Conservation (phyloP, 2,113 vertebrate species). For the Tor tambroides region DNA sequence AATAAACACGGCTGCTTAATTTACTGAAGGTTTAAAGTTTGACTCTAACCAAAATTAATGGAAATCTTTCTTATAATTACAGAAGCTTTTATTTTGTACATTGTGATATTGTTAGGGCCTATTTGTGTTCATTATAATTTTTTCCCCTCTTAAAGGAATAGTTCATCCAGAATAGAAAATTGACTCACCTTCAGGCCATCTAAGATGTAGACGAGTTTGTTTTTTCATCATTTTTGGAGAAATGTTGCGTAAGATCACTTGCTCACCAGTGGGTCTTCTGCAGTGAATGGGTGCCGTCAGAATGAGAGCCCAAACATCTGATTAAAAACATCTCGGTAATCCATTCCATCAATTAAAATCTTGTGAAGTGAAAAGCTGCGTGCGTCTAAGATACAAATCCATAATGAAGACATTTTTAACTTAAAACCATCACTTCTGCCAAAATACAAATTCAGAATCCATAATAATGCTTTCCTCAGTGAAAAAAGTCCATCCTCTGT, state of each 20-base stretch:
- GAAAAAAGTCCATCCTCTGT: too few species aligned
- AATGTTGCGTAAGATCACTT: not conserved
- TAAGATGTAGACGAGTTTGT: too few species aligned
- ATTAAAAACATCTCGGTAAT: not conserved
- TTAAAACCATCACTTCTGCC: too few species aligned
- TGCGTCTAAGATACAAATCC: too few species aligned
- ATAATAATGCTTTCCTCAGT: too few species aligned
- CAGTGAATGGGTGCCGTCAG: not conserved
- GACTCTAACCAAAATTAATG: not conserved
- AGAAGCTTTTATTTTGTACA: slow-evolving; percentile 11
- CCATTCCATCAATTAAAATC: not conserved
- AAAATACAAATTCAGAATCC: too few species aligned
- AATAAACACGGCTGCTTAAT: not conserved
- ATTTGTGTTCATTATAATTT: not conserved
- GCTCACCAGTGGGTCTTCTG: not conserved
- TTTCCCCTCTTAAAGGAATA: not conserved
- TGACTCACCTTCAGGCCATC: too few species aligned
- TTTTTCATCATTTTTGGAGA: not conserved
- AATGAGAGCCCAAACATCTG: not conserved
- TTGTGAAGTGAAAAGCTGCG: too few species aligned
- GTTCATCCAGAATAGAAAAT: too few species aligned
- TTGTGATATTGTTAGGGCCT: not conserved
- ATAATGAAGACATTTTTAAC: too few species aligned
- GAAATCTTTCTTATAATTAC: not conserved
- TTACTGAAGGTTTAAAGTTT: not conserved